Evolutionary conservation across 2,888 invertebrate species (phyloP).

Genomic region (Protonemura montana): DNA sequence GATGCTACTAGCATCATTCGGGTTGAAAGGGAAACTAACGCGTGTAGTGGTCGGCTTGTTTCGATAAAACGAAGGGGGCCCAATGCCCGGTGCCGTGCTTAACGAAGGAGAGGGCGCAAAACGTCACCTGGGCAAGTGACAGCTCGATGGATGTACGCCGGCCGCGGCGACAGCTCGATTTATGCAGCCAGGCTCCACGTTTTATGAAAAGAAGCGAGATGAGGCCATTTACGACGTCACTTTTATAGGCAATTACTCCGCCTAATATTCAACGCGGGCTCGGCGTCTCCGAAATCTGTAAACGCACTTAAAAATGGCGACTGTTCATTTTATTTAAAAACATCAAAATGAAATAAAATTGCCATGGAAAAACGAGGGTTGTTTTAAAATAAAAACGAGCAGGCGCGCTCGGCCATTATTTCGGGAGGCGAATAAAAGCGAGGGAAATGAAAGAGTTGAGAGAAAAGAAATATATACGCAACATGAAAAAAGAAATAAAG

Average conservation of each 20-base stretch:
- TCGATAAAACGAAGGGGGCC: neutral
- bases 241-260: slow-evolving; percentile 37
- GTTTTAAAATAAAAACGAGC: slow-evolving; percentile 40
- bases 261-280: slow-evolving; percentile 25
- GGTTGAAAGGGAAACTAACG: slow-evolving; percentile 36
- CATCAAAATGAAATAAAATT: slow-evolving; percentile 42
- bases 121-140: neutral
- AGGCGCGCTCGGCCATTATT: slow-evolving; percentile 40
- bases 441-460: slow-evolving; percentile 29
- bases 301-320: slow-evolving; percentile 42
- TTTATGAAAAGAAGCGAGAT: slow-evolving; percentile 2
- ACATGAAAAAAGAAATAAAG: slow-evolving; percentile 41
- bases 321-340: slow-evolving; percentile 41
- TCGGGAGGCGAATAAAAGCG: slow-evolving; percentile 31
- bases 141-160: neutral
- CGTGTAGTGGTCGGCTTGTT: neutral
- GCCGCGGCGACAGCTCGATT: neutral
- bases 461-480: slow-evolving; percentile 27
- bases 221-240: slow-evolving; percentile 8
- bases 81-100: too few species aligned
- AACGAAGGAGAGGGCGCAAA: too few species aligned
- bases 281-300: slow-evolving; percentile 37
- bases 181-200: neutral
- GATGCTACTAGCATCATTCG: neutral
- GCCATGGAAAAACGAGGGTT: slow-evolving; percentile 27